Conservation (phyloP, 2,888 invertebrate species). For the Andrena fulva region DNA sequence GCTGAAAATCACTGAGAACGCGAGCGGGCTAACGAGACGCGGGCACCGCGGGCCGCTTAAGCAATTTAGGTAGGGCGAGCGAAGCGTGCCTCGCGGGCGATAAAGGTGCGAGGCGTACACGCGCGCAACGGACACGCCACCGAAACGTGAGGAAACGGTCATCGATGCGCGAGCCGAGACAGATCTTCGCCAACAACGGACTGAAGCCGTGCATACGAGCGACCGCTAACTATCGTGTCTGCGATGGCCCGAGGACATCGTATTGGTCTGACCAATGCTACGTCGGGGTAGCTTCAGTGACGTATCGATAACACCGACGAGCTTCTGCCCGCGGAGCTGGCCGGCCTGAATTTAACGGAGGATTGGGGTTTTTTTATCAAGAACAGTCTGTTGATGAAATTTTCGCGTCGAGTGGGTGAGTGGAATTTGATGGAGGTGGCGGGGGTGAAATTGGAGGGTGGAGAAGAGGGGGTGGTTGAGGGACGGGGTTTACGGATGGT, state of each 20-base stretch:
- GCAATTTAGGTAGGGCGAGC: too few species aligned
- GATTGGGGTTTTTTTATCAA: not conserved
- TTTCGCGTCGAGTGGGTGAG: too few species aligned
- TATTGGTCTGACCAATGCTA: constrained; percentile 44
- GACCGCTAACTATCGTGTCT: constrained; percentile 42
- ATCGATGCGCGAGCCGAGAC: constrained; percentile 40
- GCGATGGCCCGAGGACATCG: constrained; percentile 28
- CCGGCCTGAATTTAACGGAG: not conserved
- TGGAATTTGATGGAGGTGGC: too few species aligned
- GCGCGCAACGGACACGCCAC: not conserved
- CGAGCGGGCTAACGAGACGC: too few species aligned
- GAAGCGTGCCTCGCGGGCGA: too few species aligned
- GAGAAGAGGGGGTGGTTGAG: too few species aligned
- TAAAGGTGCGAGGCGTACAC: constrained; percentile 14
- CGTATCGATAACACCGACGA: constrained; percentile 34
- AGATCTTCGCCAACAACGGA: constrained; percentile 45
- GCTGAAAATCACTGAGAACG: too few species aligned
- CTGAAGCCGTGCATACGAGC: constrained; percentile 61
- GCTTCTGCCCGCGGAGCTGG: not conserved
- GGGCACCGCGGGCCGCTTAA: too few species aligned
- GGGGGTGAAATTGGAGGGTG: too few species aligned
- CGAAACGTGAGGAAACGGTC: not conserved
- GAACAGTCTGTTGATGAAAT: too few species aligned
- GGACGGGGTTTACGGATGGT: too few species aligned
- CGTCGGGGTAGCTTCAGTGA: constrained; percentile 41